Percentiles rank a stretch among this genome's conserved stretches.
phyloP scores from a whole-genome alignment of 2,888 invertebrate genomes.

The Drosophila meridiana region DNA sequence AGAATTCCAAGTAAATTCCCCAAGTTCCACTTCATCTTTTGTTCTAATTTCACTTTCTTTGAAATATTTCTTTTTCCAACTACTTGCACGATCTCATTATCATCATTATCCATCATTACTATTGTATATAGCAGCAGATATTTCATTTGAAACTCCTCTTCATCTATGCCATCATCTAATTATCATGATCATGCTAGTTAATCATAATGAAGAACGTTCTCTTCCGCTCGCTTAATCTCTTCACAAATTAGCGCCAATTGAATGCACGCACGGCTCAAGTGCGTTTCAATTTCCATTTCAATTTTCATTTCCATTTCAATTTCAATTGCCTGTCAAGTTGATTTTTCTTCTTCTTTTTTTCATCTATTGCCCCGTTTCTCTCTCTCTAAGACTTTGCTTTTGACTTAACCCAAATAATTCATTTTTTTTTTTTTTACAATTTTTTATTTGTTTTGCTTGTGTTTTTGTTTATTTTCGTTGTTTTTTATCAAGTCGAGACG shows the following conservation, averaged over 20 bases:
- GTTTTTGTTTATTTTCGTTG: constrained; percentile 14
- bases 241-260: constrained; percentile 71
- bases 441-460: constrained; percentile 34
- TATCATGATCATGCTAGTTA: constrained; percentile 27
- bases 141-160: not conserved
- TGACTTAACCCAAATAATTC: constrained; percentile 67
- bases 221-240: constrained; percentile 29
- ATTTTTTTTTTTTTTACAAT: constrained; percentile 35
- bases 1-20: not conserved
- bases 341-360: constrained; percentile 27
- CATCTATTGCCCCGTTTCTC: constrained; percentile 32
- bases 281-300: constrained; percentile 68
- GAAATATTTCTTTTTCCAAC: not conserved
- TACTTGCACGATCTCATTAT: not conserved
- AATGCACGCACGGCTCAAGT: constrained; percentile 51
- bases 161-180: constrained; percentile 14
- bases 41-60: not conserved
- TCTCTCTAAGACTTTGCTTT: constrained; percentile 21
- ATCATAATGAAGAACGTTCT: constrained; percentile 21
- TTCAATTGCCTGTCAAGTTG: constrained; percentile 67
- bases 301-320: constrained; percentile 51
- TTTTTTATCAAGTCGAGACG: constrained; percentile 29
- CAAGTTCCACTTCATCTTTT: not conserved
- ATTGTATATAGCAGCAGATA: not conserved
- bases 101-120: not conserved